Evolutionary conservation across 2,113 vertebrate species (phyloP), one percentile per base, ranked within the genome.

Genomic region (Electrona antarctica): DNA sequence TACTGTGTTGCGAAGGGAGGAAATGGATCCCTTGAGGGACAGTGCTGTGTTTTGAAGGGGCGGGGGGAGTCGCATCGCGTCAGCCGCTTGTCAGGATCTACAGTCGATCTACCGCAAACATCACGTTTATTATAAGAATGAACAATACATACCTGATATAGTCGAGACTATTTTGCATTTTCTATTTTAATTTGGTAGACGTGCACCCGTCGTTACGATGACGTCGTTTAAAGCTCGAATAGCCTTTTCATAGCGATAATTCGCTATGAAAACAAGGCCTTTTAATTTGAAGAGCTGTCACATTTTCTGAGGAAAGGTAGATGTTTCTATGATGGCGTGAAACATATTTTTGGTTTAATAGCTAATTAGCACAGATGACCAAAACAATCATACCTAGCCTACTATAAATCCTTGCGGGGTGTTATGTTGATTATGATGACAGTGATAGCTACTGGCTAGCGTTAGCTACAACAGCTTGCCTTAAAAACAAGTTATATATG

Each of bases 241-340:
- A 56, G 73, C 33, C 51, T 10, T 72, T 59, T 68, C 46, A 41
- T 41, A 41, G 33, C 28, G 58, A 71, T 65, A 69, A 28, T 8
- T 65, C 57, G 46, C 9, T 58, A 68, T 7, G 59, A 80, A 71
- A 82, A 83, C 75, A 45, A 68, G 84, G 80, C 81, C 80, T 78
- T 14, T 64, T 33, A 41, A 48, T 70, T 9, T 79, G 69, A 71
- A 70, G 58, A 66, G 67, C 12, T 73, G 76, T 73, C 60, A 61
- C 29, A 29, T 28, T 52, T 10, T 21, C 7, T 2, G 41, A n/a
- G 50, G 33, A 33, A 61, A 50, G 1, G 48, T 56, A 54, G 10
- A 28, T 29, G 12, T 55, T 54, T 33, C 28, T 14, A 56, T 28
- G 9, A 28, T 59, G 29, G 29, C 2, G 21, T 8, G 15, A 29